These are phyloP conservation scores for Sparus aurata DNA, from an alignment of 2,797 vertebrate genomes.

Conservation along the genomic window DNA sequence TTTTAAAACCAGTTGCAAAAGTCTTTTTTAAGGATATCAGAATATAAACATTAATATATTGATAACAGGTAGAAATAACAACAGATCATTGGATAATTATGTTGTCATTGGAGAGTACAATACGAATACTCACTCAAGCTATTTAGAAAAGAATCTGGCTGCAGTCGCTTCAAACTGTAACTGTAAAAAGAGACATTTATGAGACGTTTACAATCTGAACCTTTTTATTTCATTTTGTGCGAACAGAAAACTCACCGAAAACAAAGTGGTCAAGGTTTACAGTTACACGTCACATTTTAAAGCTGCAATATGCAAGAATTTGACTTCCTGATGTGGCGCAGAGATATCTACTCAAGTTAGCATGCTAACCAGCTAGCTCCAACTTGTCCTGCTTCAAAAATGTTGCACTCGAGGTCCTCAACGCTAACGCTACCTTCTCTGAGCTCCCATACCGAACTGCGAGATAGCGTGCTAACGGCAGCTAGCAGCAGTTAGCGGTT, in stretches of 20 bases:
- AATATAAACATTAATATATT: not conserved
- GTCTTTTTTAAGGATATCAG: not conserved
- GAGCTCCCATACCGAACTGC: too few species aligned
- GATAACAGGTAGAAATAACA: not conserved
- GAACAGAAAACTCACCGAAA: not conserved
- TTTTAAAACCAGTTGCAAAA: not conserved
- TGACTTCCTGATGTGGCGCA: too few species aligned
- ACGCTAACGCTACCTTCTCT: too few species aligned
- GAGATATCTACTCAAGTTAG: too few species aligned
- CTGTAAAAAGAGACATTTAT: not conserved
- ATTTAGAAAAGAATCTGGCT: not conserved
- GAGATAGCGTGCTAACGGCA: too few species aligned
- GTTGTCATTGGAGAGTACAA: not conserved
- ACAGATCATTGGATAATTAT: not conserved
- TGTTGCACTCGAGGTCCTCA: too few species aligned
- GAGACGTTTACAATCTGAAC: not conserved
- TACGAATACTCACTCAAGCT: not conserved
- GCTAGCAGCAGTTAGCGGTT: too few species aligned
- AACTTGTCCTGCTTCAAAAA: too few species aligned
- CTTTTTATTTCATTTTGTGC: not conserved
- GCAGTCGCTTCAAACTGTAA: not conserved
- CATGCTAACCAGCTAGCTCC: too few species aligned
- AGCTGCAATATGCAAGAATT: too few species aligned
- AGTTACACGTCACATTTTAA: not conserved
- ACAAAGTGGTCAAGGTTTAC: not conserved